phyloP scores from a whole-genome alignment of 2,888 invertebrate species.

The Thymelicus acteon region DNA sequence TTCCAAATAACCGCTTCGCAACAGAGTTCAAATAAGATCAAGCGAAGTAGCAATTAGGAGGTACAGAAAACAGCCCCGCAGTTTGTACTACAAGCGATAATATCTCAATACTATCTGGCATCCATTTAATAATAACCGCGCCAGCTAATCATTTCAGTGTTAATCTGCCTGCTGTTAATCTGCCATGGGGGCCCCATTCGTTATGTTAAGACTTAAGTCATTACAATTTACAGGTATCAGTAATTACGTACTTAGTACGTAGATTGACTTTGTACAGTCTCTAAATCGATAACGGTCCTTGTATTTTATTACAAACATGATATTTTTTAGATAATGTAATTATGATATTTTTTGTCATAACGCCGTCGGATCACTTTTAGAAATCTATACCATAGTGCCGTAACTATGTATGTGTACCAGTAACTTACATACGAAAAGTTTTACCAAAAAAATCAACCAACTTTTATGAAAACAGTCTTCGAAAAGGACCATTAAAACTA shows the following conservation, averaged over 20 bases:
- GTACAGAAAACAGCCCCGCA: slow-evolving; percentile 25
- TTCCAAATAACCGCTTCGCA: slow-evolving; percentile 18
- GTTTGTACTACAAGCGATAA: slow-evolving; percentile 37
- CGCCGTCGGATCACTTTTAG: too few species aligned
- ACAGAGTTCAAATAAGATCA: slow-evolving; percentile 34
- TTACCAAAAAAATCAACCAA: too few species aligned
- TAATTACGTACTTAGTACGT: background rate
- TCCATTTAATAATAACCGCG: slow-evolving; percentile 33
- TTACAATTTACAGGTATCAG: background rate
- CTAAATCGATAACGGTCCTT: background rate
- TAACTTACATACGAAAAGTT: too few species aligned
- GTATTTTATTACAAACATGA: background rate
- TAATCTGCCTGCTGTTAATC: slow-evolving; percentile 23
- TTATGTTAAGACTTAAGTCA: slow-evolving; percentile 21
- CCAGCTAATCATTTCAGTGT: slow-evolving; percentile 35
- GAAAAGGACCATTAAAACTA: too few species aligned
- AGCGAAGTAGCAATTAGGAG: slow-evolving; percentile 31
- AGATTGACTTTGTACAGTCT: background rate
- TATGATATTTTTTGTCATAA: too few species aligned
- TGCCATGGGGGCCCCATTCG: slow-evolving; percentile 4
- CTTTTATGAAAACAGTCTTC: too few species aligned
- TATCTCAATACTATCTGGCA: slow-evolving; percentile 35
- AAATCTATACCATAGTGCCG: too few species aligned
- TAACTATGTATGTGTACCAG: too few species aligned
- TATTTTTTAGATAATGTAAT: too few species aligned